Evolutionary conservation across 2,113 vertebrate species (phyloP).

Genomic region (Sphyrna mokarran): DNA sequence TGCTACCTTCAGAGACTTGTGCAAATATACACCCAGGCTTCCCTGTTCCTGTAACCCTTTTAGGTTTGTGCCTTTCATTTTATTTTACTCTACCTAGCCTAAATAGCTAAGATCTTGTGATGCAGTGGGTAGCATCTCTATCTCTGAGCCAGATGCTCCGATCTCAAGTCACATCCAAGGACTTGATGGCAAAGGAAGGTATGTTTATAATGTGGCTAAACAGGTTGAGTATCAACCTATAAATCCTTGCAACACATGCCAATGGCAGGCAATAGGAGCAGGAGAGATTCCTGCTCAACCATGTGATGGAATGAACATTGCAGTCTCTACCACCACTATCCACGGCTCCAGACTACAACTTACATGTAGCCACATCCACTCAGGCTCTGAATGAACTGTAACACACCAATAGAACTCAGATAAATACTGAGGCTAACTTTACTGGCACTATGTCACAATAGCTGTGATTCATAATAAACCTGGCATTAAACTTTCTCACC

Average conservation of each 20-base stretch:
- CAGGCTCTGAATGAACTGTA: background rate
- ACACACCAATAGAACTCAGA: background rate
- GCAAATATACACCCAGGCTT: background rate
- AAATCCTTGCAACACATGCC: no score
- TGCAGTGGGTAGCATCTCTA: background rate
- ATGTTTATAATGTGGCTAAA: background rate
- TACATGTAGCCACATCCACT: background rate
- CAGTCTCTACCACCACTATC: no score
- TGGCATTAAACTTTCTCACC: background rate
- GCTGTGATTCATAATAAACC: background rate
- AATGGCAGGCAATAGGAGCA: no score
- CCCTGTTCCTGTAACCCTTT: background rate
- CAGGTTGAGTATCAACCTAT: background rate
- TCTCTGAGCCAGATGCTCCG: background rate
- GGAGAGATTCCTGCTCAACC: background rate
- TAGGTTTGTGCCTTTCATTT: background rate
- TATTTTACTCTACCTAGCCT: background rate
- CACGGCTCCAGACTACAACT: no score
- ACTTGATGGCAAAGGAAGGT: background rate
- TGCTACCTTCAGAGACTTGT: background rate
- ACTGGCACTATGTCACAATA: background rate
- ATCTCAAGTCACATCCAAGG: background rate
- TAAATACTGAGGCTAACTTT: background rate
- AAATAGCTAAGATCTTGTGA: background rate
- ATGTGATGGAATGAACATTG: background rate